A percentile compares a stretch with the other conserved stretches of the same genome.
These are phyloP conservation scores for Martes flavigula DNA, from an alignment of 2,797 vertebrate species.

Conservation along the genomic window DNA sequence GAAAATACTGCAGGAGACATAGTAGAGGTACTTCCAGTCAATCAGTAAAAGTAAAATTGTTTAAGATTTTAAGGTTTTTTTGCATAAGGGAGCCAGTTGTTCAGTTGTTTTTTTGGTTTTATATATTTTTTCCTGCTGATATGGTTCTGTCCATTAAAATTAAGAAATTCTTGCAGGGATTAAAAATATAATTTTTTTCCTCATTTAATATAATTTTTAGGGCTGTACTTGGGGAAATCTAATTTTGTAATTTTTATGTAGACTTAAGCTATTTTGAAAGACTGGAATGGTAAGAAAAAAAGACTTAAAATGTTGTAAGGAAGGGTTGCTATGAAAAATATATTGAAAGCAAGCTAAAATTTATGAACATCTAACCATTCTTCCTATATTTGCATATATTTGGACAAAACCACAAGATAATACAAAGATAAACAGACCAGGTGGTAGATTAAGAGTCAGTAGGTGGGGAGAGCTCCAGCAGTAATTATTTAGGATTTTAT, in stretches of 20 bases:
- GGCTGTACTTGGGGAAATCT: background rate
- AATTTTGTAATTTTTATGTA: constrained; percentile 22
- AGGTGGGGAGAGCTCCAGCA: background rate
- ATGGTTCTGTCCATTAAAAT: background rate
- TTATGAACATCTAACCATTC: background rate
- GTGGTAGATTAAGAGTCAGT: background rate
- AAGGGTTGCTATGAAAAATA: background rate
- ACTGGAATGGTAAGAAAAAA: background rate
- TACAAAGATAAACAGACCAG: background rate
- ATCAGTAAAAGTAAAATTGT: background rate
- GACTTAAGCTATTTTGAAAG: constrained; percentile 15
- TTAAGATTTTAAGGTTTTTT: background rate
- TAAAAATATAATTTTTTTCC: background rate
- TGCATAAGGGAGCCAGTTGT: background rate
- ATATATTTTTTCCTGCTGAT: background rate
- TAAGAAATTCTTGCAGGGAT: constrained; percentile 1
- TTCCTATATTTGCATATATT: background rate
- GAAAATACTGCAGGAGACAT: background rate
- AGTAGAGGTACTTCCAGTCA: background rate
- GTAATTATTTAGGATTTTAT: constrained; percentile 22
- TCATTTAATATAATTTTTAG: background rate
- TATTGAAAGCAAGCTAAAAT: constrained; percentile 1
- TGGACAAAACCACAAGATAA: background rate
- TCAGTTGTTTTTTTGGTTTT: background rate
- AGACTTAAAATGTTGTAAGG: background rate